Evolutionary conservation across 2,113 vertebrate genomes (phyloP).

Genomic region (Lagopus muta): DNA sequence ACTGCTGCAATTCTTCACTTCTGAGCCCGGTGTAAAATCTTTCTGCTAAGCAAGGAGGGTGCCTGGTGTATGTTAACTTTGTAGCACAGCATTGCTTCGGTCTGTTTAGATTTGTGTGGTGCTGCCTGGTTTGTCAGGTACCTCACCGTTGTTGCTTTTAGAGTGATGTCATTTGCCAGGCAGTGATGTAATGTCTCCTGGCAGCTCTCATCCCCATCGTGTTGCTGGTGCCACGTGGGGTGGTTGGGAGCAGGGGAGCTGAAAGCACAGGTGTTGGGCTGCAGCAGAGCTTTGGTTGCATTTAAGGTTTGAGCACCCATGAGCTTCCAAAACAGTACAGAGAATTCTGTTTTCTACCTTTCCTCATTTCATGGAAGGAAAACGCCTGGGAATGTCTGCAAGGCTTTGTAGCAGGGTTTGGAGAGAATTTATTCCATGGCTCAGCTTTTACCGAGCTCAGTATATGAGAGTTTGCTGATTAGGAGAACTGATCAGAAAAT

Average conservation of each 20-base stretch:
- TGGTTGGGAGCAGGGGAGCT: neutral
- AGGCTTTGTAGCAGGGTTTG: neutral
- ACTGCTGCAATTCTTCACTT: neutral
- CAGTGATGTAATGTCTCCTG: neutral
- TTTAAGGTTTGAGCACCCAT: accelerated
- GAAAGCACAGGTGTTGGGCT: neutral
- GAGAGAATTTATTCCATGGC: neutral
- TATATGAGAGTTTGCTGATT: accelerated
- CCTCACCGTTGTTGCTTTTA: accelerated
- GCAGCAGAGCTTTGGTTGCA: neutral
- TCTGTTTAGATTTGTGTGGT: neutral
- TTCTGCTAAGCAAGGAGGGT: neutral
- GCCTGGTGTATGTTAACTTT: accelerated
- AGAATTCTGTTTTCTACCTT: neutral
- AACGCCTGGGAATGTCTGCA: accelerated
- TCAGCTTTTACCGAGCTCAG: neutral
- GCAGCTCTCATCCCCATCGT: neutral
- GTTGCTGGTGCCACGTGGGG: neutral
- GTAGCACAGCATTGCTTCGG: neutral
- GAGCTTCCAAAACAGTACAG: neutral
- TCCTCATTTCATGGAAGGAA: accelerated
- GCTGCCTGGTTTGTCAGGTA: accelerated
- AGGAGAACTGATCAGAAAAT: neutral
- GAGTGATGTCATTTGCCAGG: neutral
- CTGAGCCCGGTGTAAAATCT: neutral